Evolutionary conservation across 2,888 invertebrate species (phyloP).

Genomic region (Pelosia muscerda): DNA sequence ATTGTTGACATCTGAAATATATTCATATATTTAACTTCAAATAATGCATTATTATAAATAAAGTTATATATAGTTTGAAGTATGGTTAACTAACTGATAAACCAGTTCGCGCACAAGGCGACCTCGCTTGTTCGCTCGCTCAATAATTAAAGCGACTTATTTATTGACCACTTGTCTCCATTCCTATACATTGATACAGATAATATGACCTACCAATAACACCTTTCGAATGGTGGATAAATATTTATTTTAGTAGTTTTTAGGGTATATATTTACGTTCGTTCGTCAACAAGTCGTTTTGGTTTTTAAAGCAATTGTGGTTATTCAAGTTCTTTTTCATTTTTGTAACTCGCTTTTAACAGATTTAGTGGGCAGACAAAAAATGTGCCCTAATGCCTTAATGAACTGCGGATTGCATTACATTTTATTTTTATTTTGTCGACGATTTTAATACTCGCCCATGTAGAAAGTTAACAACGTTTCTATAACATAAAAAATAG

Average conservation of each 20-base stretch:
- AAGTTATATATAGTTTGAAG: slow-evolving; percentile 46
- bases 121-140: slow-evolving; percentile 77
- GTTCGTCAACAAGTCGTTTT: slow-evolving; percentile 53
- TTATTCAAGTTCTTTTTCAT: slow-evolving; percentile 51
- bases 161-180: slow-evolving; percentile 79
- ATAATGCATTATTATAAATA: slow-evolving; percentile 47
- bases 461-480: not conserved
- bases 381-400: not conserved
- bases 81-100: slow-evolving; percentile 69
- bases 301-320: no score
- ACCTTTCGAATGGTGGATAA: slow-evolving; percentile 67
- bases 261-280: slow-evolving; percentile 53
- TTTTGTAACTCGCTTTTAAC: not conserved
- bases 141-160: slow-evolving; percentile 79
- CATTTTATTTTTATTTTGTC: not conserved
- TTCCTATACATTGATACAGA: slow-evolving; percentile 76
- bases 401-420: not conserved
- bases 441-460: not conserved
- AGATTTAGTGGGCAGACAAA: not conserved
- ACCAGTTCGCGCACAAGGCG: slow-evolving; percentile 82
- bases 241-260: slow-evolving; percentile 59
- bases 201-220: slow-evolving; percentile 60
- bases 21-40: slow-evolving; percentile 16
- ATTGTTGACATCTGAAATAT: slow-evolving; percentile 13
- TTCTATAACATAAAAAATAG: not conserved